A percentile compares a stretch with the other conserved stretches of the same genome.
These are phyloP conservation scores for Tiliacea aurago DNA, from an alignment of 2,888 invertebrate species.

Conservation along the genomic window DNA sequence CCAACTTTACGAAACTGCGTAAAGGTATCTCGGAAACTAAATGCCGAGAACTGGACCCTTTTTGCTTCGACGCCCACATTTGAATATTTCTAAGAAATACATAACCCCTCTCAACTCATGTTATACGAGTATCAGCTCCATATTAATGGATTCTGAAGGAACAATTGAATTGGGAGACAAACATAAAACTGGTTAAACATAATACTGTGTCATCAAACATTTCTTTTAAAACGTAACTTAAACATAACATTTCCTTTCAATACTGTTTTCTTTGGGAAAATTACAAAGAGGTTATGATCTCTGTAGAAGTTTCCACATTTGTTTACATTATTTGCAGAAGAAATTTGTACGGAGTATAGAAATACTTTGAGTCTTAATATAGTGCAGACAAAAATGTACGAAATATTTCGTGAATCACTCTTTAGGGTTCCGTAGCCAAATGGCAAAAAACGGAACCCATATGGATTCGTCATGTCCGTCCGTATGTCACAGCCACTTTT, in stretches of 20 bases:
- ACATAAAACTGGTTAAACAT: slow-evolving; percentile 13
- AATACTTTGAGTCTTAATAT: slow-evolving; percentile 7
- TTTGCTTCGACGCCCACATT: too few species aligned
- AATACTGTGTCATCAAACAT: slow-evolving; percentile 9
- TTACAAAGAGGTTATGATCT: slow-evolving; percentile 1
- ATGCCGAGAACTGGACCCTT: too few species aligned
- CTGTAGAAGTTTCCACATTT: slow-evolving; percentile 3
- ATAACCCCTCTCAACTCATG: neutral
- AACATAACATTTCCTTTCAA: slow-evolving; percentile 27
- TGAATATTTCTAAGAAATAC: neutral
- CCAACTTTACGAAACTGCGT: too few species aligned
- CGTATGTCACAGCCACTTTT: too few species aligned
- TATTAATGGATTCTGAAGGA: slow-evolving; percentile 5
- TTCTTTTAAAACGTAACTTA: slow-evolving; percentile 15
- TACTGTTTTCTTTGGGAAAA: slow-evolving; percentile 25
- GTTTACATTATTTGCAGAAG: slow-evolving; percentile 11
- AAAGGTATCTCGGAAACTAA: too few species aligned
- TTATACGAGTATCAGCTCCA: neutral
- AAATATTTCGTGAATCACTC: neutral
- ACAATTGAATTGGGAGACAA: slow-evolving; percentile 13
- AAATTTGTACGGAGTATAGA: slow-evolving; percentile 1
- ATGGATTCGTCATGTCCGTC: too few species aligned
- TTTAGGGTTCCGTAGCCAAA: too few species aligned
- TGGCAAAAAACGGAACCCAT: too few species aligned
- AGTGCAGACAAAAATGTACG: neutral